Evolutionary conservation across 2,113 vertebrate genomes (phyloP).

Genomic region (Syngnathus typhle): DNA sequence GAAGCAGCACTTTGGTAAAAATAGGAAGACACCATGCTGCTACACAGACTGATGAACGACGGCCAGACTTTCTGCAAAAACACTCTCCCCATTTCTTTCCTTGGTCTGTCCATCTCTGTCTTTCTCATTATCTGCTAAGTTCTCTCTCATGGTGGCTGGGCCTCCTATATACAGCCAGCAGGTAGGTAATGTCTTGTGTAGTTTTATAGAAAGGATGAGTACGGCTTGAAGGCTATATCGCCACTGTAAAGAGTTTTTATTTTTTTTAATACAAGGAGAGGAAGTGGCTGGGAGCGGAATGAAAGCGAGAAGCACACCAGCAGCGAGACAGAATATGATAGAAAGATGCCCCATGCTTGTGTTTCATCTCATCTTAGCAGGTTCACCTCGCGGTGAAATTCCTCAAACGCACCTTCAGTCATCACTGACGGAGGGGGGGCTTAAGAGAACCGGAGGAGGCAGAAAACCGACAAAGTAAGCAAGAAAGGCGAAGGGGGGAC

Average conservation of each 20-base stretch:
- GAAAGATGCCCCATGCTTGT: constrained; percentile 41
- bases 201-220: constrained; percentile 23
- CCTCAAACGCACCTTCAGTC: constrained; percentile 55
- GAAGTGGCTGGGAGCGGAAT: constrained; percentile 19
- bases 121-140: constrained; percentile 34
- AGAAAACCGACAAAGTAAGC: constrained; percentile 4
- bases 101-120: constrained; percentile 36
- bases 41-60: constrained; percentile 51
- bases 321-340: constrained; percentile 34
- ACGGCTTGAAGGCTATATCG: constrained; percentile 10
- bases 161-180: constrained; percentile 27
- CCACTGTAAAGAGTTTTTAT: constrained; percentile 27
- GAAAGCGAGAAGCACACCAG: constrained; percentile 38
- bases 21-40: constrained; percentile 66
- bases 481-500: constrained; percentile 10
- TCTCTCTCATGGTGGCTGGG: constrained; percentile 25
- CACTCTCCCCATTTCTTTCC: constrained; percentile 20
- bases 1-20: constrained; percentile 63
- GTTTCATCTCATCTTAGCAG: constrained; percentile 60
- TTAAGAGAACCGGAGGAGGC: constrained; percentile 7
- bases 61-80: constrained; percentile 45
- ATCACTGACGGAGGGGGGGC: constrained; percentile 14
- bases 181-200: constrained; percentile 15
- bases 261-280: constrained; percentile 17
- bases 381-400: constrained; percentile 61